These are phyloP conservation scores for Hetaerina americana DNA, from an alignment of 1,140 invertebrate species.

Conservation along the genomic window DNA sequence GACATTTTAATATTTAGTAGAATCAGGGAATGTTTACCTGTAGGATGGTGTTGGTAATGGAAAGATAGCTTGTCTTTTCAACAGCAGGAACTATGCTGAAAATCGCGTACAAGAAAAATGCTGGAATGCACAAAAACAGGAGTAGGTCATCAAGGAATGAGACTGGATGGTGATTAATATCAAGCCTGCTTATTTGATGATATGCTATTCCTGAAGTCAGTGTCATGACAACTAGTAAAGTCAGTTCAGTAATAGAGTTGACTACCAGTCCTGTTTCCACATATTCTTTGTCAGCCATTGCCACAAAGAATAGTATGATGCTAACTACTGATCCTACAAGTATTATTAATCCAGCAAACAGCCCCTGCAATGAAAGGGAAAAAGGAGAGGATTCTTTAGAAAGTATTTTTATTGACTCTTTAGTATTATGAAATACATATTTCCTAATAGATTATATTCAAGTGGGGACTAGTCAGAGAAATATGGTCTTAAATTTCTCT, in stretches of 20 bases:
- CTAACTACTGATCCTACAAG: slow-evolving; percentile 45
- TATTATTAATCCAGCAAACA: slow-evolving; percentile 52
- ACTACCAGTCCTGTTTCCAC: slow-evolving; percentile 30
- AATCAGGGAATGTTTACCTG: slow-evolving; percentile 33
- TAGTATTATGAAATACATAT: too few relatives aligned
- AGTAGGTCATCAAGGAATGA: slow-evolving; percentile 56
- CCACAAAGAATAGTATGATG: slow-evolving; percentile 53
- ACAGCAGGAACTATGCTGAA: slow-evolving; percentile 49
- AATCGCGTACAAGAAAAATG: slow-evolving; percentile 53
- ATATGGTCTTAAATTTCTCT: too few relatives aligned
- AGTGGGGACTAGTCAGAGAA: too few relatives aligned
- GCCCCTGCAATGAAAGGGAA: too few relatives aligned
- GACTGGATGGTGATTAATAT: slow-evolving; percentile 48
- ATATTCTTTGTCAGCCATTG: slow-evolving; percentile 38
- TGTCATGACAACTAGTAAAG: slow-evolving; percentile 38
- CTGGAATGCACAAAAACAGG: slow-evolving; percentile 54
- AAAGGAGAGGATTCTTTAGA: too few relatives aligned
- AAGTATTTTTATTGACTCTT: too few relatives aligned
- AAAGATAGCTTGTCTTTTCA: slow-evolving; percentile 33
- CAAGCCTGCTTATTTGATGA: slow-evolving; percentile 41
- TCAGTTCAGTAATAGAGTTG: slow-evolving; percentile 32
- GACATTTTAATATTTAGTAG: too few relatives aligned
- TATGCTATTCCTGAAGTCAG: slow-evolving; percentile 39
- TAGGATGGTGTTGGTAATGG: slow-evolving; percentile 34
- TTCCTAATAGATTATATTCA: too few relatives aligned